Conservation (phyloP, 2,888 invertebrate genomes). For the Drosophila phalerata region DNA sequence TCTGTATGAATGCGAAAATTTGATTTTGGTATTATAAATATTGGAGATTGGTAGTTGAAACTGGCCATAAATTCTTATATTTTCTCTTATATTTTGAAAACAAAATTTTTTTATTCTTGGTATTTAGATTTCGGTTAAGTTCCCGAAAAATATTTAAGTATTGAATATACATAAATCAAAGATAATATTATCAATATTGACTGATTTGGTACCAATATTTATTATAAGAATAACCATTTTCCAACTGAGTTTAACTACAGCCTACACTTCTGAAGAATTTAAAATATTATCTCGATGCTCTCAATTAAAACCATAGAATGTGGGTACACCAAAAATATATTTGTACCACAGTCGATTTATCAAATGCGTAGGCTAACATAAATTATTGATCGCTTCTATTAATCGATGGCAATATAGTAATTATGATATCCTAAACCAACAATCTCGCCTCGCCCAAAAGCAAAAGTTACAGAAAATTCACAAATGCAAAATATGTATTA, state of each 20-base stretch:
- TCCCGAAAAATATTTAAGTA: no score
- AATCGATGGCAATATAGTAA: conserved; percentile 19
- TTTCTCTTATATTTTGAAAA: no score
- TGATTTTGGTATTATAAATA: neutral
- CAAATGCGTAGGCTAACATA: conserved; percentile 17
- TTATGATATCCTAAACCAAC: conserved; percentile 9
- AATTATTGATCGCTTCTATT: conserved; percentile 42
- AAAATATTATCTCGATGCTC: neutral
- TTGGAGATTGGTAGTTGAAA: neutral
- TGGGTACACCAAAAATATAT: neutral
- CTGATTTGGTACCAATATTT: no score
- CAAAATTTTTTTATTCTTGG: no score
- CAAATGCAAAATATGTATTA: conserved; percentile 34
- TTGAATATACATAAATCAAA: no score
- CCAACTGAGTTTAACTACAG: neutral
- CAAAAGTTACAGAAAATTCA: conserved; percentile 14
- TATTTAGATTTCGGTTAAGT: no score
- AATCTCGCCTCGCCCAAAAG: conserved; percentile 16
- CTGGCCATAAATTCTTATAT: neutral
- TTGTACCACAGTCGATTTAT: conserved; percentile 8
- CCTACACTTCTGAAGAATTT: neutral
- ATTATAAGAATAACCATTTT: no score
- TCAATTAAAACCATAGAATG: neutral
- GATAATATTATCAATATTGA: no score
- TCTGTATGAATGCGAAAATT: neutral